A percentile compares a stretch with the other conserved stretches of the same genome.
These are phyloP conservation scores for Lanius ludovicianus DNA, from an alignment of 2,113 vertebrate species.

Conservation along the genomic window DNA sequence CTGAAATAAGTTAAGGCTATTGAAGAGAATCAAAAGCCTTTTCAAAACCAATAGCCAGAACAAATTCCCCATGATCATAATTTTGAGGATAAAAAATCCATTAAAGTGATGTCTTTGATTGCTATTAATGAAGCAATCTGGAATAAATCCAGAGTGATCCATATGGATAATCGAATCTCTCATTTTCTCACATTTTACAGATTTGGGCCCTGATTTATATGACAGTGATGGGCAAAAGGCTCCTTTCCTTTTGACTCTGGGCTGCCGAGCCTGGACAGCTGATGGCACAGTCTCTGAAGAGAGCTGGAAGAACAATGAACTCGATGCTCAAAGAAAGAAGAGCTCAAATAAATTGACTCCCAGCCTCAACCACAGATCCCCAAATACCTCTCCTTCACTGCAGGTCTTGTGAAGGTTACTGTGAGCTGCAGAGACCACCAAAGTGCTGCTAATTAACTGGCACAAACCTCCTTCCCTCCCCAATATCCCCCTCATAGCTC, in stretches of 20 bases:
- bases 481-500: background rate
- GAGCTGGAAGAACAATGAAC: background rate
- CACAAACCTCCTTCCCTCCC: background rate
- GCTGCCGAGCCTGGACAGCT: background rate
- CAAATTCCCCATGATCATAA: slow-evolving; percentile 62
- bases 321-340: background rate
- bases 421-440: background rate
- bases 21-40: slow-evolving; percentile 63
- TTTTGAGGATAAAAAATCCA: slow-evolving; percentile 69
- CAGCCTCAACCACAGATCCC: background rate
- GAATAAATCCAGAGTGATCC: slow-evolving; percentile 66
- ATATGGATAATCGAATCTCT: slow-evolving; percentile 64
- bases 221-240: background rate
- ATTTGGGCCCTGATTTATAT: slow-evolving; percentile 8
- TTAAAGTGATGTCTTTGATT: slow-evolving; percentile 67
- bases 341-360: background rate
- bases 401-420: background rate
- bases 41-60: slow-evolving; percentile 67
- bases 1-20: slow-evolving; percentile 63
- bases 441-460: background rate
- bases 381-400: background rate
- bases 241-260: background rate
- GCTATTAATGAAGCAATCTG: slow-evolving; percentile 68
- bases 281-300: background rate
- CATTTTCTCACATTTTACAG: slow-evolving; percentile 54